Evolutionary conservation across 1,140 invertebrate genomes (phyloP), one percentile per base, ranked within the genome.

Genomic region (Vanessa atalanta): DNA sequence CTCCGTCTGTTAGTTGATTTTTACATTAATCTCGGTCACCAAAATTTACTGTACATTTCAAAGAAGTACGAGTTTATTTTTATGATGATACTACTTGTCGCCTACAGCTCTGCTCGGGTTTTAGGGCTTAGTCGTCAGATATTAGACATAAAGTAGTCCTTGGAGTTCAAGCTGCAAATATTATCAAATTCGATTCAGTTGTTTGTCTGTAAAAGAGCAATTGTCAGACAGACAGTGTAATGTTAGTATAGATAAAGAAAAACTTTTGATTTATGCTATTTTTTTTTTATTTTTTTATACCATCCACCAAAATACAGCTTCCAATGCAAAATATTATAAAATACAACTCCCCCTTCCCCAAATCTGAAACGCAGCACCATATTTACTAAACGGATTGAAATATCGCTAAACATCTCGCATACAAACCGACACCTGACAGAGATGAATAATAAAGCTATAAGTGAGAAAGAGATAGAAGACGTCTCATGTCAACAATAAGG

Each of bases 401-500:
- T 57, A 57, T 57, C 53, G 53, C 16, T 14, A 26, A 57, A 57
- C 53, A 57, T 57, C 53, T 57, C 53, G 53, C 53, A 57, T 23
- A 57, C 53, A 26, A 14, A 53, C 50, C 50, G 50, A 74, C 72
- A 76, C 68, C 65, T 48, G 79, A 78, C 37, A 55, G 72, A 69
- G 65, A 68, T 67, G 43, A 61, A 75, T 65, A 57, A 63, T 65
- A 60, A 66, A 75, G 64, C 47, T 13, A 57, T 61, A 68, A 53
- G 75, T 65, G 75, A 51, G 70, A 87, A 76, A 79, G 79, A 75
- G 82, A 88, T 50, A 68, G 72, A 73, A 37, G 63, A 82, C 70
- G 79, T 85, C 81, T 85, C 83, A 83, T 87, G 85, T 87, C 87
- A 88, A 88, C 87, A 90, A 88, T 88, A 82, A 89, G 82, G 82